Conservation (phyloP, 2,888 invertebrate genomes). For the Tiliacea citrago region DNA sequence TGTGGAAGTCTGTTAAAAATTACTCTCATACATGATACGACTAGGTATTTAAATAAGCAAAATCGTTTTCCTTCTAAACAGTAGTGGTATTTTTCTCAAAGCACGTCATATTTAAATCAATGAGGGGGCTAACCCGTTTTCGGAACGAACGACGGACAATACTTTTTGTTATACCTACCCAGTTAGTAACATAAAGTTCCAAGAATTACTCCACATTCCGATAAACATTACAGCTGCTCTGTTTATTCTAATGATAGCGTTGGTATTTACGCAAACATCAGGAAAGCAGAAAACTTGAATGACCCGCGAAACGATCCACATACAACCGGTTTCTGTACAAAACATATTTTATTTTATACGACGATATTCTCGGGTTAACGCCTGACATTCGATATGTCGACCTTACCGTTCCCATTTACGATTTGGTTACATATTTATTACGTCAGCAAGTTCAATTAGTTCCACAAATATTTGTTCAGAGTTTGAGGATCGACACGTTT, state of each 20-base stretch:
- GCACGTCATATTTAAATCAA: constrained; percentile 5
- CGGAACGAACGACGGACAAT: constrained; percentile 9
- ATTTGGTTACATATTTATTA: constrained; percentile 58
- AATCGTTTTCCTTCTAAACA: constrained; percentile 14
- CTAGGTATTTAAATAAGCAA: constrained; percentile 10
- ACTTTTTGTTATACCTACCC: constrained; percentile 13
- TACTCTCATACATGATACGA: neutral
- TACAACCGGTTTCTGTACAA: constrained; percentile 47
- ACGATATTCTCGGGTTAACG: constrained; percentile 53
- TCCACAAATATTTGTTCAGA: constrained; percentile 59
- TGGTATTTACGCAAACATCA: constrained; percentile 33
- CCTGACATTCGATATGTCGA: constrained; percentile 62
- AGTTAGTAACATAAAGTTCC: neutral
- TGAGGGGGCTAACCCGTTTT: constrained; percentile 21
- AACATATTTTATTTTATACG: constrained; percentile 50
- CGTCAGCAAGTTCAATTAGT: constrained; percentile 64
- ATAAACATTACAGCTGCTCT: constrained; percentile 36
- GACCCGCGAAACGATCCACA: constrained; percentile 36
- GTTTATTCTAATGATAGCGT: constrained; percentile 44
- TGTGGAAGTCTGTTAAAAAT: too few relatives aligned
- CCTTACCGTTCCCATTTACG: constrained; percentile 61
- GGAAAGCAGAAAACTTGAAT: constrained; percentile 48
- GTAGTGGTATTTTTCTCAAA: constrained; percentile 14
- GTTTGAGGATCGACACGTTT: constrained; percentile 40
- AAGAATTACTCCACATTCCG: constrained; percentile 12